Evolutionary conservation across 2,113 vertebrate genomes (phyloP).

Genomic region (Bubalus kerabau): DNA sequence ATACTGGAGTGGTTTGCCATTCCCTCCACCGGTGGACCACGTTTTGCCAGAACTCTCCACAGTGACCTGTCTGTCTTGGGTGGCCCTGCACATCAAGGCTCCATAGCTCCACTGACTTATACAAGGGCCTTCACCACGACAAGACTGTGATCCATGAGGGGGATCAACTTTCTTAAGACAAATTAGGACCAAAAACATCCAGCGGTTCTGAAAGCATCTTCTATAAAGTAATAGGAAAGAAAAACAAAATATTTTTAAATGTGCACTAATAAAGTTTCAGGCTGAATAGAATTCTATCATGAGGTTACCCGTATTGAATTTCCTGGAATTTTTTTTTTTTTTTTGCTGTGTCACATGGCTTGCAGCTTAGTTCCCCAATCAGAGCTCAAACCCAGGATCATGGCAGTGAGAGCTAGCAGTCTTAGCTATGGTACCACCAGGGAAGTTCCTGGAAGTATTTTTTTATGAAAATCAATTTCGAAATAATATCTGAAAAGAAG

Average conservation of each 20-base stretch:
- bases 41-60: background rate
- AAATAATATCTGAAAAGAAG: constrained; percentile 1
- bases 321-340: background rate
- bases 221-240: background rate
- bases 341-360: background rate
- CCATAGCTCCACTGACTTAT: background rate
- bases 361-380: background rate
- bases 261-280: background rate
- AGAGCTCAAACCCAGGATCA: background rate
- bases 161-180: background rate
- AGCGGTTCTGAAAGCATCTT: background rate
- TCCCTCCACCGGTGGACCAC: background rate
- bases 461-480: background rate
- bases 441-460: background rate
- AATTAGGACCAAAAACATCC: background rate
- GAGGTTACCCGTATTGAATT: background rate
- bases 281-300: background rate
- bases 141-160: background rate
- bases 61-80: background rate
- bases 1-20: background rate
- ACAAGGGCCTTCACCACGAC: background rate
- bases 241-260: background rate
- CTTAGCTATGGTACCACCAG: background rate
- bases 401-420: background rate
- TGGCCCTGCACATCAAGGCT: background rate